Evolutionary conservation across 1,140 invertebrate genomes (phyloP).

Genomic region (Euglossa dilemma): DNA sequence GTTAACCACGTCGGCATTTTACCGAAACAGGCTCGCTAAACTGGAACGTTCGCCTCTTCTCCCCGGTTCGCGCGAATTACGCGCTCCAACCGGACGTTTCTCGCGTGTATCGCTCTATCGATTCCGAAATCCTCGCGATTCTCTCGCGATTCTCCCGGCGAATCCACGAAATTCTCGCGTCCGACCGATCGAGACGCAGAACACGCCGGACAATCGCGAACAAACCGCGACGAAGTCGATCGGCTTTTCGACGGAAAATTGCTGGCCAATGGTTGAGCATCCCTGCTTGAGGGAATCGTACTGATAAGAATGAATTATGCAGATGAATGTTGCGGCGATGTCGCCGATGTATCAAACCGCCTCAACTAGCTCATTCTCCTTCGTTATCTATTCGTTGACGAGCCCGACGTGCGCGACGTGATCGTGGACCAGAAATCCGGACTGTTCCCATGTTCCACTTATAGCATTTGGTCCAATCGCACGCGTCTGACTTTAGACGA

Average conservation of each 20-base stretch:
- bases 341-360: slow-evolving; percentile 80
- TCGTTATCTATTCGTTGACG: slow-evolving; percentile 81
- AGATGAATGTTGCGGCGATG: slow-evolving; percentile 81
- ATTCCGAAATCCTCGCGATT: background rate
- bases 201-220: background rate
- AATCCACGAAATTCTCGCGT: background rate
- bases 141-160: background rate
- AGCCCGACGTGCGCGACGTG: slow-evolving; percentile 77
- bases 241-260: background rate
- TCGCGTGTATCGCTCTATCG: no score
- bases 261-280: slow-evolving; percentile 69
- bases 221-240: background rate
- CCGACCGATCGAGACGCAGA: background rate
- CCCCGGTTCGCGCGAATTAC: background rate
- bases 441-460: slow-evolving; percentile 80
- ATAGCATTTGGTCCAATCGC: slow-evolving; percentile 71
- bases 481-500: slow-evolving; percentile 71
- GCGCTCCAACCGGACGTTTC: no score
- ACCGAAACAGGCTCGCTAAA: slow-evolving; percentile 22
- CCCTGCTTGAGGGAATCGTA: slow-evolving; percentile 76
- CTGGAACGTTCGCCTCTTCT: slow-evolving; percentile 9
- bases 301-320: slow-evolving; percentile 81
- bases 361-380: slow-evolving; percentile 81
- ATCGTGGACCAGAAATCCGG: slow-evolving; percentile 79
- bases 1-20: slow-evolving; percentile 44